A percentile compares a stretch with the other conserved stretches of the same genome.
These are phyloP conservation scores for Willisornis vidua DNA, from an alignment of 2,113 vertebrate genomes.

Conservation along the genomic window DNA sequence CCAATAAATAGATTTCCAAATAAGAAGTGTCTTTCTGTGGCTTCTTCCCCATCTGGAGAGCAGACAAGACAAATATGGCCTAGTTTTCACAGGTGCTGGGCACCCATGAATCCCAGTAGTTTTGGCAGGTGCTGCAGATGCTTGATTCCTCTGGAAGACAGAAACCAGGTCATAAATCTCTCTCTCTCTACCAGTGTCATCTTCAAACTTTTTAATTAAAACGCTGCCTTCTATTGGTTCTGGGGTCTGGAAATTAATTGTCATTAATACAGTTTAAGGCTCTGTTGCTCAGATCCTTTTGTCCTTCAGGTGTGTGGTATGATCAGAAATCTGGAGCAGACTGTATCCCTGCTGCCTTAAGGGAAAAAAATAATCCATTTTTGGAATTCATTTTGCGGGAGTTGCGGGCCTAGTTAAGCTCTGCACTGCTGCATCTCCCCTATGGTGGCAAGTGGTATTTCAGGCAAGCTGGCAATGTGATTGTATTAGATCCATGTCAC, in stretches of 20 bases:
- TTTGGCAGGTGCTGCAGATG: neutral
- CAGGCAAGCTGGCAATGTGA: neutral
- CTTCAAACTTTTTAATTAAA: conserved; percentile 24
- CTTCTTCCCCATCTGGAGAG: neutral
- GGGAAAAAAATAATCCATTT: neutral
- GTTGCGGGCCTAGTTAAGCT: neutral
- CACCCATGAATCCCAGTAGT: neutral
- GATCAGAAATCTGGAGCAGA: conserved; percentile 14
- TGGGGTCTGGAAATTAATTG: neutral
- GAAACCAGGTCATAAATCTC: neutral
- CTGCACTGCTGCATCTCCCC: neutral
- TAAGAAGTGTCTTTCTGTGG: neutral
- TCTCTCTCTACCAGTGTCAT: neutral
- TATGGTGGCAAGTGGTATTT: neutral
- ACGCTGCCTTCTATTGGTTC: neutral
- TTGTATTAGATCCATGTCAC: neutral
- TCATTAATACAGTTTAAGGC: neutral
- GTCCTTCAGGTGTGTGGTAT: neutral
- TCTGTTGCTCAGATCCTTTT: neutral
- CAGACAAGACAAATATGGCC: neutral
- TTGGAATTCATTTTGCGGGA: neutral
- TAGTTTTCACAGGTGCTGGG: neutral
- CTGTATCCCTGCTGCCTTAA: neutral
- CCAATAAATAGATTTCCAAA: neutral
- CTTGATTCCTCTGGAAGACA: neutral